These are phyloP conservation scores for Apodemus sylvaticus DNA, from an alignment of 2,113 vertebrate genomes.

Conservation along the genomic window DNA sequence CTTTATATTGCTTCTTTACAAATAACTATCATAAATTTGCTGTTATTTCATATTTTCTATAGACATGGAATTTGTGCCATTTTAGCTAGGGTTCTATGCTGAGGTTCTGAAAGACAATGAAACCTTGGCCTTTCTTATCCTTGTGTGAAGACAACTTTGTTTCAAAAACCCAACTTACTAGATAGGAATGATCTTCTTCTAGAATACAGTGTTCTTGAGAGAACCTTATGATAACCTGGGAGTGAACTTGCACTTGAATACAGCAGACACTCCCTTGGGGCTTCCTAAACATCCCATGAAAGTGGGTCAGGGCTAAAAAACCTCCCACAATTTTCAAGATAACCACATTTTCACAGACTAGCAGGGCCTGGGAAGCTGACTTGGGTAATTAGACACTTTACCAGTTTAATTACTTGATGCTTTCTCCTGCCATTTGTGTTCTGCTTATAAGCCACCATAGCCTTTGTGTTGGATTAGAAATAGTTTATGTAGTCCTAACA, in stretches of 20 bases:
- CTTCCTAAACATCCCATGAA: constrained; percentile 14
- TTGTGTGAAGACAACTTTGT: neutral
- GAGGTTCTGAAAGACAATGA: neutral
- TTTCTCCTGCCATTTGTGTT: neutral
- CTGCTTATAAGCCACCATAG: neutral
- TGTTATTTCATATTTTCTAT: neutral
- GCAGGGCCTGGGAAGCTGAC: neutral
- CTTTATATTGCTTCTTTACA: constrained; percentile 9
- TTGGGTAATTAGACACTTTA: constrained; percentile 39
- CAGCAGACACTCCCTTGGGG: neutral
- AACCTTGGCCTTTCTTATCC: neutral
- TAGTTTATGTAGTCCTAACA: neutral
- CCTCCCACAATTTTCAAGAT: constrained; percentile 34
- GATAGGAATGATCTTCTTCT: neutral
- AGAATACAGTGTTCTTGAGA: constrained; percentile 8
- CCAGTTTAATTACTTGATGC: neutral
- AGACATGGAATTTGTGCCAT: neutral
- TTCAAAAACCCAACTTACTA: constrained; percentile 17
- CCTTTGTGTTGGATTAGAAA: neutral
- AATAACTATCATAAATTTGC: constrained; percentile 3
- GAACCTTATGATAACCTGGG: neutral
- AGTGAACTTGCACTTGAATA: constrained; percentile 36
- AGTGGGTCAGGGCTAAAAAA: constrained; percentile 52
- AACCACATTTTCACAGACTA: neutral
- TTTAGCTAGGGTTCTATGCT: constrained; percentile 27